Conservation (phyloP, 2,888 invertebrate species). For the Epistrophe eligans region DNA sequence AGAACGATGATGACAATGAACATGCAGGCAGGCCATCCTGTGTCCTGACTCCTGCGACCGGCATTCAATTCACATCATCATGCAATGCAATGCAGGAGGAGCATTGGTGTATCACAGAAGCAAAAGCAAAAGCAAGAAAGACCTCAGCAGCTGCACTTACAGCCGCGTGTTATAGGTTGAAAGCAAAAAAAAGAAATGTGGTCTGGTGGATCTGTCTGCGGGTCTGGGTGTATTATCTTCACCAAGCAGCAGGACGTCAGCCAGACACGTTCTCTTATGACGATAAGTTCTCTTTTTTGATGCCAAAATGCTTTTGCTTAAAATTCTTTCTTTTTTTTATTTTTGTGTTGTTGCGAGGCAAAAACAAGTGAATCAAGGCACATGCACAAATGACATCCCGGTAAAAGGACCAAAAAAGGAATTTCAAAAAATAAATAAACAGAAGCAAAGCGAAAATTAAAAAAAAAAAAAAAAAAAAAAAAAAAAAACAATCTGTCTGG, state of each 20-base stretch:
- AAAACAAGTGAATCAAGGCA: constrained; percentile 62
- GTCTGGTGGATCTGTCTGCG: constrained; percentile 18
- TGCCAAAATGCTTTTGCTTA: constrained; percentile 17
- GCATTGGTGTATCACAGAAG: constrained; percentile 40
- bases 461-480: constrained; percentile 9
- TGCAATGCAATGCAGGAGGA: constrained; percentile 3
- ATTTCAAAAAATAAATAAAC: neutral
- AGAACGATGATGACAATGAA: constrained; percentile 52
- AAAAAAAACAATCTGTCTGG: constrained; percentile 37
- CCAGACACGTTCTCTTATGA: constrained; percentile 70
- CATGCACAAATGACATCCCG: constrained; percentile 61
- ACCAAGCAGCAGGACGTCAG: constrained; percentile 69
- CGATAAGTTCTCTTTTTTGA: neutral
- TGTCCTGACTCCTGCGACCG: constrained; percentile 23
- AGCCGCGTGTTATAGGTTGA: constrained; percentile 5
- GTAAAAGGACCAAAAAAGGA: constrained; percentile 44
- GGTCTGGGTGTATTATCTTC: constrained; percentile 33
- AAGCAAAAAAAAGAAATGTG: constrained; percentile 24
- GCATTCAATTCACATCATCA: neutral
- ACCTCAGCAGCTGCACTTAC: constrained; percentile 50
- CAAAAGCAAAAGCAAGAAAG: constrained; percentile 25
- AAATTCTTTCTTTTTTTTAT: constrained; percentile 1
- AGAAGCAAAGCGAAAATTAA: neutral
- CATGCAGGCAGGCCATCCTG: constrained; percentile 39
- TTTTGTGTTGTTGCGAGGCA: constrained; percentile 10